These are phyloP conservation scores for Adineta ricciae DNA, from an alignment of 2,888 invertebrate species.

Conservation along the genomic window DNA sequence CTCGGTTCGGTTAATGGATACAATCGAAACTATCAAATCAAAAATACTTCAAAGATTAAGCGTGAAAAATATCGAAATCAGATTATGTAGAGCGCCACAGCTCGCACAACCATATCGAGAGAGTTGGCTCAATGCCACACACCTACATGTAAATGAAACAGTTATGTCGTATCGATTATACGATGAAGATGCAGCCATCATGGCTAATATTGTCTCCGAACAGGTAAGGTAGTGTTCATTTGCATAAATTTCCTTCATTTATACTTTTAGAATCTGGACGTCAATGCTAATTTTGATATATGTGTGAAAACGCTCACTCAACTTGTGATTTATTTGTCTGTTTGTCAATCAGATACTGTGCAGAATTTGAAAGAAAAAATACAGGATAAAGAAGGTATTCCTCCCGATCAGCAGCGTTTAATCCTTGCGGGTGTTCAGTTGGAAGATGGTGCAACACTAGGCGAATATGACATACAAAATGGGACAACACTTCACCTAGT, in stretches of 20 bases:
- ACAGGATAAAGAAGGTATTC: conserved; percentile 77
- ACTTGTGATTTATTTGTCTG: conserved; percentile 82
- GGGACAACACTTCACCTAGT: conserved; percentile 77
- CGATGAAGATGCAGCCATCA: too few species aligned
- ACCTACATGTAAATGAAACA: not conserved
- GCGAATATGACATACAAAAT: conserved; percentile 60
- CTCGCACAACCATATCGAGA: not conserved
- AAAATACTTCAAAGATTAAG: not conserved
- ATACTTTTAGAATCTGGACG: too few species aligned
- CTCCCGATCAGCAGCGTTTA: too few species aligned
- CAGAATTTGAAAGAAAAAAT: conserved; percentile 60
- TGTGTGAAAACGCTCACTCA: conserved; percentile 83
- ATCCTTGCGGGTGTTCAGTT: conserved; percentile 59
- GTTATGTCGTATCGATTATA: not conserved
- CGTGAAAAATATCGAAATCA: not conserved
- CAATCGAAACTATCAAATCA: not conserved
- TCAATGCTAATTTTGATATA: not conserved
- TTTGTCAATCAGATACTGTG: conserved; percentile 45
- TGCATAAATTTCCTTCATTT: too few species aligned
- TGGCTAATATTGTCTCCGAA: not conserved
- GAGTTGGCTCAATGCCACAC: not conserved
- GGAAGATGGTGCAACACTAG: conserved; percentile 58
- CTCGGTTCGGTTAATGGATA: not conserved
- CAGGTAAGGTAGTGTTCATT: not conserved
- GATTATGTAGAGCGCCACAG: not conserved